Base-by-base conservation (phyloP, 2,797 vertebrate species). In the Centropyge bicolor region DNA sequence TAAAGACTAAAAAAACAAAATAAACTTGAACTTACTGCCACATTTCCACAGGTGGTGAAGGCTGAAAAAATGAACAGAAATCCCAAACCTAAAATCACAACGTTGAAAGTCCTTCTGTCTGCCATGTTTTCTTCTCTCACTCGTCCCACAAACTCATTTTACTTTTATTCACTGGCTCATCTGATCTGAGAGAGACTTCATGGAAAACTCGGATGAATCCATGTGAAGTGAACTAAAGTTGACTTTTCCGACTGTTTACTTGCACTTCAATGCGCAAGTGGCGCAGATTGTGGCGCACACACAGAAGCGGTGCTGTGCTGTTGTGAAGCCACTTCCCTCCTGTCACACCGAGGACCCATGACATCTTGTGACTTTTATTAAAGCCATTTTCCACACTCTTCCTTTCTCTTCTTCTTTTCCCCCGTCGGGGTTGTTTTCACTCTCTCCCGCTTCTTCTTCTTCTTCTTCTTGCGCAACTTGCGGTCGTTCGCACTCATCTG, bases 11-110 rank as follows among this genome's bases (percentile, higher is more conserved):
- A 1, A 20, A 20, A 46, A 31, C 27, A 31, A 31, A 31, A n/a
- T 41, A 51, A 70, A 41, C 36, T 40, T 19, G 0, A 12, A 93
- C 95, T 94, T 89, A 96, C 95, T 88, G 96, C 95, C 20, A 96
- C 79, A 88, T 96, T 96, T 8, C 95, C 96, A 76, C 95, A 96
- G 4, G 95, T 96, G 40, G 95, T 96, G 87, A 96, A 96, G 7
- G 96, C 96, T 55, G 95, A 95, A 56, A 96, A 96, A 81, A 96
- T 86, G 1, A 96, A 87, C 79, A 96, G 27, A 87, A 96, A 96
- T 0, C 95, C 95, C 56, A 96, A 74, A 68, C 96, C 95, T 83
- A 96, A 80, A 79, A 96, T 52, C 40, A 96, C 91, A 62, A 96
- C 95, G 88, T 96, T 96, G 63, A 93, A 92, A 5, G 93, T 94